Evolutionary conservation across 2,797 vertebrate genomes (phyloP).

Genomic region (Strix occidentalis): DNA sequence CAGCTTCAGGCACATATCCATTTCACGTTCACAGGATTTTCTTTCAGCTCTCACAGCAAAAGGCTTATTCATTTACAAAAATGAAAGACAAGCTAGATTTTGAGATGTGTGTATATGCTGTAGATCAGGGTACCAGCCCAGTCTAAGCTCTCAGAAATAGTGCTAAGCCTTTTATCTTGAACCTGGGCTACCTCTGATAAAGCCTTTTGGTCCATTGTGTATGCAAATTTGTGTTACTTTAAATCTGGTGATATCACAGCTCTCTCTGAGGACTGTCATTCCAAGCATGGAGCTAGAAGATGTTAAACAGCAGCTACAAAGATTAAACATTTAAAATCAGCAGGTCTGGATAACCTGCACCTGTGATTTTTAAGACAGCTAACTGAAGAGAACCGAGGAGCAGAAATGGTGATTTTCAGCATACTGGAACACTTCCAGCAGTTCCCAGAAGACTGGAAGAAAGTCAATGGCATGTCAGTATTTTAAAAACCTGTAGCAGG

Average conservation of each 20-base stretch:
- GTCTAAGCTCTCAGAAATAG: not conserved
- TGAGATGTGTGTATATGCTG: not conserved
- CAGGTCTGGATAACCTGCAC: slow-evolving; percentile 30
- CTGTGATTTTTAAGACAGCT: slow-evolving; percentile 12
- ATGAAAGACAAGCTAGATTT: not conserved
- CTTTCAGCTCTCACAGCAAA: not conserved
- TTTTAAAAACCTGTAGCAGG: slow-evolving; percentile 25
- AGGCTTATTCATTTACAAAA: not conserved
- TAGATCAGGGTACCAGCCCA: not conserved
- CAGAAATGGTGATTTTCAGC: not conserved
- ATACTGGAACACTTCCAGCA: not conserved
- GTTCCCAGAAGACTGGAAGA: slow-evolving; percentile 38
- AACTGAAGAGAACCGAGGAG: not conserved
- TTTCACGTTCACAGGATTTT: not conserved
- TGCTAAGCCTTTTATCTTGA: not conserved
- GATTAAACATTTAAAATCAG: slow-evolving; percentile 40
- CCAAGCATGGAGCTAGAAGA: not conserved
- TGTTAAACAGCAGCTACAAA: slow-evolving; percentile 34
- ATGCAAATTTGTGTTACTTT: not conserved
- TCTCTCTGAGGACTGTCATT: not conserved
- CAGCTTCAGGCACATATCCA: not conserved
- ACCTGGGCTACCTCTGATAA: not conserved
- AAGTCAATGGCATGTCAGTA: slow-evolving; percentile 15
- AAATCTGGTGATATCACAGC: not conserved
- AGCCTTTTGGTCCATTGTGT: not conserved